These are phyloP conservation scores for Trypoxylon attenuatum DNA, from an alignment of 2,888 invertebrate species.

Conservation along the genomic window DNA sequence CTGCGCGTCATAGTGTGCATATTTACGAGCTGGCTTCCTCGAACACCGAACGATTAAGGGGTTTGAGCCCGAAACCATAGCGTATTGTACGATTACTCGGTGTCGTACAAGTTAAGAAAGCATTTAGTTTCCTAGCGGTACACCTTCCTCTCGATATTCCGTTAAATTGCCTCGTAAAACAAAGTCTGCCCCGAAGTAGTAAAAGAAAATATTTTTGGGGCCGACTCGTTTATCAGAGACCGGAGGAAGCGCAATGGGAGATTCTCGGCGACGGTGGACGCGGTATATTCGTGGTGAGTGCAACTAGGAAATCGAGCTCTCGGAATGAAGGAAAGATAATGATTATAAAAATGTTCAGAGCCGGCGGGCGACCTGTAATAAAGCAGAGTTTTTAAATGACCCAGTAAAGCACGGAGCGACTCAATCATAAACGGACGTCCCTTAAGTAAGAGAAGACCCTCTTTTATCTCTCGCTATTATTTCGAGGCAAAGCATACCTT, in stretches of 20 bases:
- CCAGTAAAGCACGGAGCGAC: constrained; percentile 59
- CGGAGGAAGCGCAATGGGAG: constrained; percentile 3
- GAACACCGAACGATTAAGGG: background rate
- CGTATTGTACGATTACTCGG: too few relatives aligned
- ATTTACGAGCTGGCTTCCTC: background rate
- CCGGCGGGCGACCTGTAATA: constrained; percentile 53
- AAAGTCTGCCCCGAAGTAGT: background rate
- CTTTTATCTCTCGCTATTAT: constrained; percentile 66
- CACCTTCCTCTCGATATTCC: background rate
- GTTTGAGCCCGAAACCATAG: background rate
- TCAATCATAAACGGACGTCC: constrained; percentile 66
- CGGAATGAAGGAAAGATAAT: constrained; percentile 40
- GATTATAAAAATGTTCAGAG: constrained; percentile 52
- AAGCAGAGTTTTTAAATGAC: constrained; percentile 61
- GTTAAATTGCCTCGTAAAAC: background rate
- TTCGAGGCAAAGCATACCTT: constrained; percentile 48
- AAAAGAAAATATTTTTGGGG: constrained; percentile 1
- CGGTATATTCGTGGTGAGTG: background rate
- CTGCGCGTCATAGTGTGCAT: background rate
- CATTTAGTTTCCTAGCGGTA: too few relatives aligned
- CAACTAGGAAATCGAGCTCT: constrained; percentile 30
- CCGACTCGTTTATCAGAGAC: constrained; percentile 4
- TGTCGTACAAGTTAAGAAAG: too few relatives aligned
- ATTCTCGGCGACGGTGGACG: background rate
- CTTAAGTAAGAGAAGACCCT: constrained; percentile 59